A percentile compares a stretch with the other conserved stretches of the same genome.
phyloP scores from a whole-genome alignment of 92 coral and sea anemone genomes.

The Scolanthus callimorphus region DNA sequence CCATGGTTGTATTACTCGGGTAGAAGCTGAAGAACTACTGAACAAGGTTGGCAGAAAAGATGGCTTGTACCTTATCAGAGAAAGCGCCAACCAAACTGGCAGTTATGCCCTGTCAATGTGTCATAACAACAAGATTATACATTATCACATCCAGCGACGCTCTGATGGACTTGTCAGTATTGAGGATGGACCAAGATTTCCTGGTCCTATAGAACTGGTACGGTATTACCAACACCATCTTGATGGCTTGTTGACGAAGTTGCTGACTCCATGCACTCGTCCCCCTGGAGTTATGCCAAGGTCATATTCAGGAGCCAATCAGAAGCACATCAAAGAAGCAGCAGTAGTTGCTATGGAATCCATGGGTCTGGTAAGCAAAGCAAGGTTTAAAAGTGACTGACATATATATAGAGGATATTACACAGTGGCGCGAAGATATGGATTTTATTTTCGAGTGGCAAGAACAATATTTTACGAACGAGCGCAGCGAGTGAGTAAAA shows the following conservation, averaged over 20 bases:
- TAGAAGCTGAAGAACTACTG: conserved; percentile 85
- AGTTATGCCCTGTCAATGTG: conserved; percentile 97
- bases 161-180: conserved; percentile 88
- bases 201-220: conserved; percentile 89
- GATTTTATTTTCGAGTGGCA: no score
- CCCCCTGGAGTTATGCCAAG: conserved; percentile 71
- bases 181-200: conserved; percentile 88
- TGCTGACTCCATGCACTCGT: conserved; percentile 72
- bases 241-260: conserved; percentile 79
- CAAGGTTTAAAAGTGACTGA: not conserved
- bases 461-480: no score
- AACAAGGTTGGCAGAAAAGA: conserved; percentile 52
- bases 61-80: conserved; percentile 82
- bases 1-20: conserved; percentile 91
- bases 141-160: conserved; percentile 90
- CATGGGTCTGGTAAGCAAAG: conserved; percentile 50
- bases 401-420: no score
- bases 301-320: conserved; percentile 70
- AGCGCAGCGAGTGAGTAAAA: no score
- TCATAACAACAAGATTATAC: conserved; percentile 70
- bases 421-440: no score
- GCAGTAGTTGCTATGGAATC: conserved; percentile 73
- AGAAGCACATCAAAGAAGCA: conserved; percentile 78
- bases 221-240: conserved; percentile 60
- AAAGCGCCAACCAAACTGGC: conserved; percentile 84